Evolutionary conservation across 2,888 invertebrate species (phyloP).

Genomic region (Masnerella sp.): DNA sequence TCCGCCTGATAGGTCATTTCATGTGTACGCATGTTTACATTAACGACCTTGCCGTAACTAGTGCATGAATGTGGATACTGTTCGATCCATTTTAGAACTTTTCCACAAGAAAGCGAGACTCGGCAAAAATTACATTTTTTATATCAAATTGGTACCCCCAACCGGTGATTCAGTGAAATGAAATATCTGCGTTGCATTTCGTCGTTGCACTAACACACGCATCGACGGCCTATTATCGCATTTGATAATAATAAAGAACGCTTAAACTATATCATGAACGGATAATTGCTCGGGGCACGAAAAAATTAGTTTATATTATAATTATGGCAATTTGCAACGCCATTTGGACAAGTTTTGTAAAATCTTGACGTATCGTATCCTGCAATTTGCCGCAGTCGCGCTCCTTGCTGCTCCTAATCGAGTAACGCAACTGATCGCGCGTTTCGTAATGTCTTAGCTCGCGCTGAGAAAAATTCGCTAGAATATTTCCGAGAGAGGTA

Average conservation of each 20-base stretch:
- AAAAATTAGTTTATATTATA: constrained; percentile 3
- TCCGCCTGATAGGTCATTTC: constrained; percentile 46
- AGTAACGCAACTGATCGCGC: constrained; percentile 22
- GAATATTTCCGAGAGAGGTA: no score
- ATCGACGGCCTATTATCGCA: no score
- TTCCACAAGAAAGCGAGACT: constrained; percentile 46
- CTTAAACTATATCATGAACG: not conserved
- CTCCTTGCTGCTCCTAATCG: constrained; percentile 40
- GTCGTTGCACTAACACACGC: no score
- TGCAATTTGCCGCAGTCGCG: constrained; percentile 41
- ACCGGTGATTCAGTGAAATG: not conserved
- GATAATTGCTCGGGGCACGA: not conserved
- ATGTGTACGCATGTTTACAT: constrained; percentile 34
- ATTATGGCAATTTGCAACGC: constrained; percentile 1
- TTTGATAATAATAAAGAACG: not conserved
- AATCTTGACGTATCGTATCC: constrained; percentile 8
- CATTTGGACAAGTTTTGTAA: constrained; percentile 17
- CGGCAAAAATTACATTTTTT: constrained; percentile 25
- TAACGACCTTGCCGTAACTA: constrained; percentile 65
- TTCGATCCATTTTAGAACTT: constrained; percentile 47
- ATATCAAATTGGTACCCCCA: constrained; percentile 1
- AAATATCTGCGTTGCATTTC: not conserved
- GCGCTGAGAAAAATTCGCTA: no score
- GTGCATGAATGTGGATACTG: constrained; percentile 65
- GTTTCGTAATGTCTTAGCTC: constrained; percentile 46